These are phyloP conservation scores for Notothenia rossii DNA, from an alignment of 2,113 vertebrate genomes.

Conservation along the genomic window DNA sequence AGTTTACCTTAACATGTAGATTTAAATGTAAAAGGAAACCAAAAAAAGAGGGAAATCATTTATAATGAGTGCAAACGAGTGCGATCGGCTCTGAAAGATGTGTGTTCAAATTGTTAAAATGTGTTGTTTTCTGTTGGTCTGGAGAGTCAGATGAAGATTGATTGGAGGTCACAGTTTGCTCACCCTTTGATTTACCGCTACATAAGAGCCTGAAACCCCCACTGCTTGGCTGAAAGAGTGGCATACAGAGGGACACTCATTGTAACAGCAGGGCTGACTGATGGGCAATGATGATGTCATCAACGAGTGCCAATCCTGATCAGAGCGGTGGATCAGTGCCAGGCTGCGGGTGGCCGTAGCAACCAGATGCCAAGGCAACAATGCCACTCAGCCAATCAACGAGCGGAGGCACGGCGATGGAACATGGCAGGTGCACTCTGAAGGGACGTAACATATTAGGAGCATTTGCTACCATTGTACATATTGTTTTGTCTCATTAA, in stretches of 20 bases:
- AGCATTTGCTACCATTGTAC: constrained; percentile 12
- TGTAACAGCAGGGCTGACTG: constrained; percentile 66
- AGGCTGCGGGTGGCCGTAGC: constrained; percentile 69
- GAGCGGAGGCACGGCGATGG: constrained; percentile 28
- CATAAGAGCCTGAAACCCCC: constrained; percentile 2
- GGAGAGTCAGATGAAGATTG: neutral
- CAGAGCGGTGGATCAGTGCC: constrained; percentile 68
- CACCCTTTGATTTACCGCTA: constrained; percentile 18
- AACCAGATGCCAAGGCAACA: constrained; percentile 72
- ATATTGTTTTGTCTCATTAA: constrained; percentile 20
- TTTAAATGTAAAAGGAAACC: neutral
- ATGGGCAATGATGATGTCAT: constrained; percentile 76
- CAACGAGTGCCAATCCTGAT: constrained; percentile 72
- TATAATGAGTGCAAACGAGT: neutral
- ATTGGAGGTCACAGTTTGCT: constrained; percentile 18
- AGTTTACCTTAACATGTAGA: neutral
- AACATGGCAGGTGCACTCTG: constrained; percentile 63
- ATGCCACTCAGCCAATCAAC: constrained; percentile 62
- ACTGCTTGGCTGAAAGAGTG: constrained; percentile 31
- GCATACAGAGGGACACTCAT: constrained; percentile 49
- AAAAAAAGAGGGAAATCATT: neutral
- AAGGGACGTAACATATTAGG: constrained; percentile 21
- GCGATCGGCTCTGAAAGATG: neutral
- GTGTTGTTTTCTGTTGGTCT: neutral
- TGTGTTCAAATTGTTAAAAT: neutral